phyloP scores from a whole-genome alignment of 2,113 vertebrate species.

The Grammomys dolichurus region DNA sequence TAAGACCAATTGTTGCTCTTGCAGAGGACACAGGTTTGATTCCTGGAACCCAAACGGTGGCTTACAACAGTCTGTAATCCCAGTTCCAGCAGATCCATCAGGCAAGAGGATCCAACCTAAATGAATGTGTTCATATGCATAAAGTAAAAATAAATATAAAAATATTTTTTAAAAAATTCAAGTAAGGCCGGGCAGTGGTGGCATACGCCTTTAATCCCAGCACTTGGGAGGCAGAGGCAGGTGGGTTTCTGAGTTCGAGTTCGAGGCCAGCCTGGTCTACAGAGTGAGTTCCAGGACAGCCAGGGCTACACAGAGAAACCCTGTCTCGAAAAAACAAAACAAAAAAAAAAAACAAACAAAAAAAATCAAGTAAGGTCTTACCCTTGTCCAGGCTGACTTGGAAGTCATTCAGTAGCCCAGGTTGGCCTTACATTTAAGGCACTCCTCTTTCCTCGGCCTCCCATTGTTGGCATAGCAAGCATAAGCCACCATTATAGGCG shows the following conservation, averaged over 20 bases:
- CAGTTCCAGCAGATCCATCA: background rate
- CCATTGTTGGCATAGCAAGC: background rate
- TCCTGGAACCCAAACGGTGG: background rate
- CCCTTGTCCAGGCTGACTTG: background rate
- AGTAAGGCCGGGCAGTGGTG: too few species aligned
- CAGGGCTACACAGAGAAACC: too few species aligned
- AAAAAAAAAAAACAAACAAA: background rate
- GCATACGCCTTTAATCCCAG: too few species aligned
- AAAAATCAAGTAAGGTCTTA: background rate
- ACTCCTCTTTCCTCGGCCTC: too few species aligned
- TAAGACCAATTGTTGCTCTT: background rate
- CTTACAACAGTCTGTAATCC: background rate
- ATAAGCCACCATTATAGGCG: background rate
- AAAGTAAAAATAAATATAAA: background rate
- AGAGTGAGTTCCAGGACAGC: too few species aligned
- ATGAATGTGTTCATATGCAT: background rate
- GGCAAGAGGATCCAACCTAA: background rate
- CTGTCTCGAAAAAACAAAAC: too few species aligned
- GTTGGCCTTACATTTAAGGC: background rate
- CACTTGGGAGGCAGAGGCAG: too few species aligned
- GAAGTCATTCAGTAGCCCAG: background rate
- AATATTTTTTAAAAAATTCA: background rate
- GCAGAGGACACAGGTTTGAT: background rate
- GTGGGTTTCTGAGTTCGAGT: too few species aligned
- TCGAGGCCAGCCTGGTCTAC: too few species aligned